Evolutionary conservation across 2,888 invertebrate species (phyloP).

Genomic region (Thysanoteuthis rhombus): DNA sequence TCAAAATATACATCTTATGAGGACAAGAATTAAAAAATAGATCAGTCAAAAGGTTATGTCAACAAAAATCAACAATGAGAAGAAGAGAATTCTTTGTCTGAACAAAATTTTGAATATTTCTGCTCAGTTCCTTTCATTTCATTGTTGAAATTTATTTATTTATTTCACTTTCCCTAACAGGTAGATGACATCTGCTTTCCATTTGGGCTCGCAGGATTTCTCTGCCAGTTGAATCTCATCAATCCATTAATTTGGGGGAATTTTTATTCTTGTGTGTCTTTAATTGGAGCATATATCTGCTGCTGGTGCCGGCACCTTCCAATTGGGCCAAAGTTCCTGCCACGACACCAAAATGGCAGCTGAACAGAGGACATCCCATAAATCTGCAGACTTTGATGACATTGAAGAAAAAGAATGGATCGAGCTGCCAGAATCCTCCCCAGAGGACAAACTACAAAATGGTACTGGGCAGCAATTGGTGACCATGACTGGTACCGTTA

Average conservation of each 20-base stretch:
- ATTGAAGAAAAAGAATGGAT: slow-evolving; percentile 39
- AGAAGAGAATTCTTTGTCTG: too few species aligned
- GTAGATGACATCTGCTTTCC: background rate
- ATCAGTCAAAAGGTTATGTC: too few species aligned
- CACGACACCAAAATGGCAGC: background rate
- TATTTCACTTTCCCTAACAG: background rate
- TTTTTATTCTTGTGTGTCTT: background rate
- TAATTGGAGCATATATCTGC: background rate
- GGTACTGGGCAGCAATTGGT: slow-evolving; percentile 57
- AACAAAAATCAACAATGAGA: too few species aligned
- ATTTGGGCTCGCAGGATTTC: background rate
- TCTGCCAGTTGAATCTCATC: background rate
- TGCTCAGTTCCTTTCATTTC: too few species aligned
- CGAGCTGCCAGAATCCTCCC: slow-evolving; percentile 38
- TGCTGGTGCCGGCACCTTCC: background rate
- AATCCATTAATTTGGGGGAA: background rate
- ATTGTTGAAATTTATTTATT: too few species aligned
- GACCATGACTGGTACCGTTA: slow-evolving; percentile 76
- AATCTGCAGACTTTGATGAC: slow-evolving; percentile 16
- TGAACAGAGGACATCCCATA: background rate
- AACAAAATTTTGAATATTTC: too few species aligned
- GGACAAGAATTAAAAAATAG: too few species aligned
- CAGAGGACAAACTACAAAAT: slow-evolving; percentile 34
- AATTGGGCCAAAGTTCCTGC: background rate
- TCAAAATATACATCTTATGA: too few species aligned